Base-by-base conservation (phyloP, 2,888 invertebrate genomes). In the Dryocosmus kuriphilus region DNA sequence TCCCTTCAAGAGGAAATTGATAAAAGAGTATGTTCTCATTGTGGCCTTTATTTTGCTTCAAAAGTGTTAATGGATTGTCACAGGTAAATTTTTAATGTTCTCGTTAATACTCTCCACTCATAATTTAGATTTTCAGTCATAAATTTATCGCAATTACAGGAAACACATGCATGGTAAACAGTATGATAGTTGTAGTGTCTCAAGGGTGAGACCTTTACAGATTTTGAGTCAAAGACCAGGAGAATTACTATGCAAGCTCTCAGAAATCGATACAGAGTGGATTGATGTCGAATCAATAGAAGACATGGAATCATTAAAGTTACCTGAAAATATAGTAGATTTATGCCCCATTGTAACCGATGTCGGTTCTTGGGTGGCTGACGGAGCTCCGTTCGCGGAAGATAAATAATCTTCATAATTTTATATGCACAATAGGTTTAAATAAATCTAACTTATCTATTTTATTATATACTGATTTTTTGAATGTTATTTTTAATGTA, bases 21-120 rank as follows among this genome's bases (percentile, higher is more conserved):
- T 24, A 61, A 61, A 5, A 61, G 61, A 30, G 30, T 61, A 30
- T 61, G 60, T 61, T 16, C 30, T 27, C 2, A 27, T 27, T 61
- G 27, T 61, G 60, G 60, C 11, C 60, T 61, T 61, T 61, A 61
- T 27, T 61, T 61, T n/a, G n/a, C n/a, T n/a, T n/a, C n/a, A n/a
- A n/a, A n/a, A n/a, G n/a, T n/a, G n/a, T n/a, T n/a, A n/a, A 38
- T 38, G 38, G 38, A 9, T 9, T 38, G 38, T 38, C 38, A 38
- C 9, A 38, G 38, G 38, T 38, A 38, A 38, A 38, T 38, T 38
- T 38, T 9, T 9, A 38, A 38, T 38, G 38, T 38, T 38, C 38
- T 32, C 32, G n/a, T n/a, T n/a, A n/a, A n/a, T n/a, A n/a, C n/a
- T n/a, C n/a, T n/a, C n/a, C n/a, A n/a, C 6, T 38, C 38, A 38